Percentiles rank a stretch among this genome's conserved stretches.
Conservation (phyloP, 2,888 invertebrate genomes). For the Rhabditoides inermis region DNA sequence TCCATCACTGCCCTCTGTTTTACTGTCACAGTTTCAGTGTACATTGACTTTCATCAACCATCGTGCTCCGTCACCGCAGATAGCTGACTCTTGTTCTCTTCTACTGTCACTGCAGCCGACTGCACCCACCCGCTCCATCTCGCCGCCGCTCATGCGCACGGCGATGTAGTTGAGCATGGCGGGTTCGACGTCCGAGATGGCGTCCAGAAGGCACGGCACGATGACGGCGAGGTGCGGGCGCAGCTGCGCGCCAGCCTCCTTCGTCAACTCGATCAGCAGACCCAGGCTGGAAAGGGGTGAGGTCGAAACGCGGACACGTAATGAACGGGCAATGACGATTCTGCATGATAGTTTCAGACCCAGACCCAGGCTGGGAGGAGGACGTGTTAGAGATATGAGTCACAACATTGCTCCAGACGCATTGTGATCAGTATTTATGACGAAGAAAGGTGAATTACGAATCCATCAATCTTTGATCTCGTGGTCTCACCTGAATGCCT, state of each 20-base stretch:
- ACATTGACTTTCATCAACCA: too few relatives aligned
- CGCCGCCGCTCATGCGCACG: constrained; percentile 65
- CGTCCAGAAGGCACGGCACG: constrained; percentile 74
- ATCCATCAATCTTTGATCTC: too few relatives aligned
- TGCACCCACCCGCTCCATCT: constrained; percentile 64
- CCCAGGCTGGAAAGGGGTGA: constrained; percentile 68
- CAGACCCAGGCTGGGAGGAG: too few relatives aligned
- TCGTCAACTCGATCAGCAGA: constrained; percentile 76
- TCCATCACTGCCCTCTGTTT: too few relatives aligned
- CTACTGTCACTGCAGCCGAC: background rate
- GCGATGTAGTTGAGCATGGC: constrained; percentile 70
- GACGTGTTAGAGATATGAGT: too few relatives aligned
- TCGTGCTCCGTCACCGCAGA: background rate
- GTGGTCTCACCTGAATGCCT: constrained; percentile 20
- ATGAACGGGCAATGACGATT: too few relatives aligned
- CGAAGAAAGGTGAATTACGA: too few relatives aligned
- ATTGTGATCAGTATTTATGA: background rate
- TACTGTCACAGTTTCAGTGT: too few relatives aligned
- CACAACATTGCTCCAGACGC: too few relatives aligned
- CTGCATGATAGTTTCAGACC: too few relatives aligned
- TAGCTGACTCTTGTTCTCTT: background rate
- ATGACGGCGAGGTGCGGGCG: constrained; percentile 73
- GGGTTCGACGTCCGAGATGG: constrained; percentile 70
- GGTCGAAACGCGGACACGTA: too few relatives aligned
- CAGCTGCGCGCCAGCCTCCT: constrained; percentile 67